A percentile compares a stretch with the other conserved stretches of the same genome.
These are phyloP conservation scores for Pelmatolapia mariae DNA, from an alignment of 2,113 vertebrate species.

Conservation along the genomic window DNA sequence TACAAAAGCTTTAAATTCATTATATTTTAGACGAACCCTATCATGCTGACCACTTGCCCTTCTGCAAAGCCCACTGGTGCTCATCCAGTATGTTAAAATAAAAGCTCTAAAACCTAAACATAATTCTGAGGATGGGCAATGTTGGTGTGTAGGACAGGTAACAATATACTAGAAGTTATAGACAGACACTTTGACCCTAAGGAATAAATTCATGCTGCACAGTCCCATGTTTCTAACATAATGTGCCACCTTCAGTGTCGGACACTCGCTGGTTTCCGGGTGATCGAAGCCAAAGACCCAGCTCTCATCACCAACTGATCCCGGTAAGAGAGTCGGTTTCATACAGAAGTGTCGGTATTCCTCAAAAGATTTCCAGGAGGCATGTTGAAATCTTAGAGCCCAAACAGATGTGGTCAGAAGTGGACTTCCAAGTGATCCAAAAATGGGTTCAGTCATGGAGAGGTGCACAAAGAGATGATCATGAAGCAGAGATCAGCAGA, in stretches of 20 bases:
- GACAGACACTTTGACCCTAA: not conserved
- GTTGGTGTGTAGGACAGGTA: not conserved
- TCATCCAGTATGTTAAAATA: not conserved
- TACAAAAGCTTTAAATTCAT: not conserved
- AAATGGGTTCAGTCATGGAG: rapidly evolving
- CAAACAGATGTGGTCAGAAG: not conserved
- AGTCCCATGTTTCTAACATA: not conserved
- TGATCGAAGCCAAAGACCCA: not conserved
- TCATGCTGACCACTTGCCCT: not conserved
- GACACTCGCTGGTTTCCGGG: not conserved
- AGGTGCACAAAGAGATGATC: not conserved
- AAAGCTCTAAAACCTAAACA: not conserved
- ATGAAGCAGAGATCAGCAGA: rapidly evolving
- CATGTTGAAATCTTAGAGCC: rapidly evolving
- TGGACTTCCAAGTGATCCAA: not conserved
- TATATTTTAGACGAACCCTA: not conserved
- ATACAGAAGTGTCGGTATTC: not conserved
- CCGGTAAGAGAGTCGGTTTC: not conserved
- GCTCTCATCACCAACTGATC: not conserved
- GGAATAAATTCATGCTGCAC: not conserved
- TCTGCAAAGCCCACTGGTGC: not conserved
- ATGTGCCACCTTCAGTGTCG: not conserved
- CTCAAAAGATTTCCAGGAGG: not conserved
- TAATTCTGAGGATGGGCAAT: not conserved
- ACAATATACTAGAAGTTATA: not conserved